Evolutionary conservation across 2,888 invertebrate genomes (phyloP).

Genomic region (Eristalis pertinax): DNA sequence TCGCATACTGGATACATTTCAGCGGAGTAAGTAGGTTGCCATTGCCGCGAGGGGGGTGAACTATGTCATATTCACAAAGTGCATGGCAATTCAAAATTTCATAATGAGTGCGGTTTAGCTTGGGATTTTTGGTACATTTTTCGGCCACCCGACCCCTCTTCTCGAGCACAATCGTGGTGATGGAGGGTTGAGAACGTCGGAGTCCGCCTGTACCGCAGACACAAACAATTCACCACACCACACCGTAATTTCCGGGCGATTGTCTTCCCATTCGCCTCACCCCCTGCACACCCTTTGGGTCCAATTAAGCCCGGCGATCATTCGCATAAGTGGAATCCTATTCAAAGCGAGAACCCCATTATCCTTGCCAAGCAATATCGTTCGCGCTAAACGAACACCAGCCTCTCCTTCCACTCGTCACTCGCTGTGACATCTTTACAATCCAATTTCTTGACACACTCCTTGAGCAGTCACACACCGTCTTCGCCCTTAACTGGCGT

Average conservation of each 20-base stretch:
- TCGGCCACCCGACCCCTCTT: not conserved
- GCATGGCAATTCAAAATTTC: conserved; percentile 71
- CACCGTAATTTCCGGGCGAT: not conserved
- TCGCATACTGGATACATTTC: conserved; percentile 68
- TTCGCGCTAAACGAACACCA: not conserved
- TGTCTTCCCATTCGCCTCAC: not conserved
- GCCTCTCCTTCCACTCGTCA: not conserved
- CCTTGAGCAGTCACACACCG: conserved; percentile 18
- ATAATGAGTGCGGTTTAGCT: conserved; percentile 70
- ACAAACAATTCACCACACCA: no score
- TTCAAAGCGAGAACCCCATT: not conserved
- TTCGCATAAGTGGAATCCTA: not conserved
- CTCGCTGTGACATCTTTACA: conserved; percentile 31
- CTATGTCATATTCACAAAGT: conserved; percentile 71
- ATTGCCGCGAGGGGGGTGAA: not conserved
- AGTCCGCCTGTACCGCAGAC: no score
- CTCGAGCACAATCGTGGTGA: not conserved
- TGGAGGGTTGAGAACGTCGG: no score
- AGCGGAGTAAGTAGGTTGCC: conserved; percentile 40
- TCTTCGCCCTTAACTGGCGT: not conserved
- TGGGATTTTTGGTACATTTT: conserved; percentile 45
- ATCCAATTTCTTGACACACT: conserved; percentile 11
- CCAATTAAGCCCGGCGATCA: not conserved
- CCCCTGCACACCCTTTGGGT: not conserved
- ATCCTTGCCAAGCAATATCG: conserved; percentile 9